These are phyloP conservation scores for Drosophila lacicola DNA, from an alignment of 2,888 invertebrate genomes.

Conservation along the genomic window DNA sequence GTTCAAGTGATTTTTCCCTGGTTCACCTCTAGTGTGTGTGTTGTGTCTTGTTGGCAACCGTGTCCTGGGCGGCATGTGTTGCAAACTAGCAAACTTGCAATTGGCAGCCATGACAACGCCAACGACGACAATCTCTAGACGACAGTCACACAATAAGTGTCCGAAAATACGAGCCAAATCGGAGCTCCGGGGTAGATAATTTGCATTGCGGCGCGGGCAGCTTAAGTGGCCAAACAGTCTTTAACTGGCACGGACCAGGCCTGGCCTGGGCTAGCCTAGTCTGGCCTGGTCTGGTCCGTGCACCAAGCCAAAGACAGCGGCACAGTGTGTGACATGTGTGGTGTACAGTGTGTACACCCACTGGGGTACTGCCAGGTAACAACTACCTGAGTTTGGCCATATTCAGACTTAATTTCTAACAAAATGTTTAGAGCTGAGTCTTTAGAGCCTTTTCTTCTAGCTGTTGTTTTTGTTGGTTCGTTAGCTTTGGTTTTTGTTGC, in stretches of 20 bases:
- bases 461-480: conserved; percentile 20
- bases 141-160: conserved; percentile 65
- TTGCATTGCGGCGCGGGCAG: conserved; percentile 66
- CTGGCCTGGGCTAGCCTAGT: conserved; percentile 5
- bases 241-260: conserved; percentile 10
- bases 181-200: conserved; percentile 69
- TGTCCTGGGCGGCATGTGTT: conserved; percentile 69
- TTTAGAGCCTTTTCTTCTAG: conserved; percentile 29
- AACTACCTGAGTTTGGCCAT: conserved; percentile 58
- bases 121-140: conserved; percentile 48
- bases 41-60: conserved; percentile 18
- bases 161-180: conserved; percentile 66
- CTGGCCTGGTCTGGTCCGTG: conserved; percentile 15
- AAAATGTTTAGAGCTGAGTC: conserved; percentile 48
- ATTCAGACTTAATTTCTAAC: conserved; percentile 58
- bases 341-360: conserved; percentile 40
- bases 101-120: conserved; percentile 63
- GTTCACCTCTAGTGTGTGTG: conserved; percentile 44
- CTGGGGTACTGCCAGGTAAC: conserved; percentile 10
- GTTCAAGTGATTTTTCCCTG: background rate
- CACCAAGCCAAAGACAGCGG: conserved; percentile 3
- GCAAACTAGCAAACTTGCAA: conserved; percentile 62
- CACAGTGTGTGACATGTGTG: conserved; percentile 55
- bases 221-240: conserved; percentile 61
- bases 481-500: conserved; percentile 35